A percentile compares a stretch with the other conserved stretches of the same genome.
These are phyloP conservation scores for Drosophila testacea DNA, from an alignment of 2,888 invertebrate genomes.

Conservation along the genomic window DNA sequence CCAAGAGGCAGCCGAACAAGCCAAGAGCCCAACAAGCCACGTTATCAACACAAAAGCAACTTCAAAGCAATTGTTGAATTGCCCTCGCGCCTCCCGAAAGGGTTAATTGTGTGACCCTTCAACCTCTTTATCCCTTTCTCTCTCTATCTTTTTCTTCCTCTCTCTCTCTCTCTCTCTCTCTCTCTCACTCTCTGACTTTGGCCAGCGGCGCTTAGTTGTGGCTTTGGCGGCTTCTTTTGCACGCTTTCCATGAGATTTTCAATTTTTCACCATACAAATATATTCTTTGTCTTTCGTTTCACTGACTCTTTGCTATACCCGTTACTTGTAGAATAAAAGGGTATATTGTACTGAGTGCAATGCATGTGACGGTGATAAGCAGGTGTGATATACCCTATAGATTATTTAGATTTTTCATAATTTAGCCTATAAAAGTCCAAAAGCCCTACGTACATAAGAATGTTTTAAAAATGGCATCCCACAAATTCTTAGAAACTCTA, in stretches of 20 bases:
- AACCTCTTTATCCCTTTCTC: not conserved
- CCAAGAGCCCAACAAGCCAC: not conserved
- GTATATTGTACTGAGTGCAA: not conserved
- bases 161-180: not conserved
- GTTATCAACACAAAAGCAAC: slow-evolving; percentile 42
- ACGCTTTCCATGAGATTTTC: slow-evolving; percentile 48
- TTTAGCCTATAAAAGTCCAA: no score
- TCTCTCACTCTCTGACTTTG: not conserved
- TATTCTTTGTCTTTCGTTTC: slow-evolving; percentile 42
- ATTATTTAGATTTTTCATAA: not conserved
- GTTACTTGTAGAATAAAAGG: not conserved
- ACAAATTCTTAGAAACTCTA: no score
- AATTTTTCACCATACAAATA: slow-evolving; percentile 53
- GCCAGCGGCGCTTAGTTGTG: slow-evolving; percentile 9
- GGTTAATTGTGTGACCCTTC: slow-evolving; percentile 69
- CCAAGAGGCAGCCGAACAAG: slow-evolving; percentile 5
- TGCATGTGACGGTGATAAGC: not conserved
- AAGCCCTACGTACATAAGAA: no score
- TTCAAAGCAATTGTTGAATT: slow-evolving; percentile 59
- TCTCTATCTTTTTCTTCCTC: not conserved
- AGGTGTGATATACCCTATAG: not conserved
- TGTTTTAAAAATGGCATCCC: no score
- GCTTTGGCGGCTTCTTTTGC: slow-evolving; percentile 41
- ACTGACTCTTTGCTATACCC: slow-evolving; percentile 22
- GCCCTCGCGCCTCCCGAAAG: slow-evolving; percentile 47